phyloP scores from a whole-genome alignment of 1,140 invertebrate genomes.

The Drosophila nannoptera region DNA sequence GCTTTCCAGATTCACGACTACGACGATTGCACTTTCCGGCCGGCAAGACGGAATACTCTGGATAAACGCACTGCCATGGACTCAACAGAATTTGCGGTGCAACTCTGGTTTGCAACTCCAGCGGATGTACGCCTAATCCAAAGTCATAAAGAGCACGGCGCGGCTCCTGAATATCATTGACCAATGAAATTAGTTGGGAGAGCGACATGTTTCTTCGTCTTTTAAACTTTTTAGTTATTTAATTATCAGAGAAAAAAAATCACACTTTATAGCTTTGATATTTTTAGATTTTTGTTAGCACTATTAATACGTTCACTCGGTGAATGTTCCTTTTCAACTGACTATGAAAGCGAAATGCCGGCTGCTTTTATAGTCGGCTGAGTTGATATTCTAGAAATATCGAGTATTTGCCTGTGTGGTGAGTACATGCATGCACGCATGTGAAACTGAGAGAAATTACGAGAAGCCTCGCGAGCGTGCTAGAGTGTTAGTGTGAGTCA shows the following conservation, averaged over 20 bases:
- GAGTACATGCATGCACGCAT: not conserved
- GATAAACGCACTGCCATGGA: constrained; percentile 43
- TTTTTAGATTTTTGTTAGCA: not conserved
- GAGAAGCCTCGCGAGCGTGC: constrained; percentile 12
- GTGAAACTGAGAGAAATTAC: not conserved
- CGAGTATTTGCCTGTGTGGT: constrained; percentile 2
- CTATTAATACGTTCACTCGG: constrained; percentile 4
- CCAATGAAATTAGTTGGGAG: constrained; percentile 53
- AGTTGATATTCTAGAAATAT: constrained; percentile 21
- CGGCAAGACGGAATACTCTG: constrained; percentile 39
- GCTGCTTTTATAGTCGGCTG: constrained; percentile 23
- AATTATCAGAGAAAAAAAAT: not conserved
- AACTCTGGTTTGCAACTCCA: constrained; percentile 32
- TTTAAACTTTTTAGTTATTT: not conserved
- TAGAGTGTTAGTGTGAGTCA: not conserved
- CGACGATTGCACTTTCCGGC: constrained; percentile 27
- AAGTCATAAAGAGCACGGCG: constrained; percentile 54
- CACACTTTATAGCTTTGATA: not conserved
- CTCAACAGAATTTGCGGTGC: constrained; percentile 18
- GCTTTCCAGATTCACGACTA: constrained; percentile 4
- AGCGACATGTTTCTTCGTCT: constrained; percentile 50
- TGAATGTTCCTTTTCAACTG: constrained; percentile 14
- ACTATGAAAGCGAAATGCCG: not conserved
- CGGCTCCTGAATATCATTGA: constrained; percentile 56
- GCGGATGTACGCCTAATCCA: constrained; percentile 53